Conservation (phyloP, 2,113 vertebrate genomes). For the Anser brachyrhynchus region DNA sequence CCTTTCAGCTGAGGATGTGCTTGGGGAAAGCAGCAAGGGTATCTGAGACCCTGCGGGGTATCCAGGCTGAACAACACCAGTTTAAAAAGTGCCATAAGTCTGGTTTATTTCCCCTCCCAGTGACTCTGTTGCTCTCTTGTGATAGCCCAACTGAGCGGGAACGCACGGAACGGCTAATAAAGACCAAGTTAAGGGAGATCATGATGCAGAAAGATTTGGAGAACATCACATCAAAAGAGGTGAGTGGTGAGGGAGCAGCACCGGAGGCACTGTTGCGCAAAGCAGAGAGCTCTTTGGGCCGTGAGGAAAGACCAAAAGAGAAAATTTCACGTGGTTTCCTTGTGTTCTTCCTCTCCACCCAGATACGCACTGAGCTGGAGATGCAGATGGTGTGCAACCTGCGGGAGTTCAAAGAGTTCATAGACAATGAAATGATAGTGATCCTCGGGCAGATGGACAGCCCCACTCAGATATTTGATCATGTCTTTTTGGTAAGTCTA, state of each 20-base stretch:
- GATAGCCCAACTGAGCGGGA: constrained; percentile 94
- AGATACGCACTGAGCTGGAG: constrained; percentile 97
- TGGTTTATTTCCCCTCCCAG: not conserved
- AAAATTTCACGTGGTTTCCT: not conserved
- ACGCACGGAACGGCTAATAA: constrained; percentile 93
- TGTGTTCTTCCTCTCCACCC: not conserved
- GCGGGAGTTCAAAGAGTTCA: constrained; percentile 96
- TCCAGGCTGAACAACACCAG: not conserved
- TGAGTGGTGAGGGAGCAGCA: constrained; percentile 57
- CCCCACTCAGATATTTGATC: constrained; percentile 96
- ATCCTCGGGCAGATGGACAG: constrained; percentile 99
- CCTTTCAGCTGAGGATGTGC: not conserved
- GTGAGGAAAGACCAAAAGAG: not conserved
- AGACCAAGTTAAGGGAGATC: constrained; percentile 92
- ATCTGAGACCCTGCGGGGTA: not conserved
- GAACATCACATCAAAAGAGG: constrained; percentile 97
- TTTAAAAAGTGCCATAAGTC: not conserved
- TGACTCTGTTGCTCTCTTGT: constrained; percentile 44
- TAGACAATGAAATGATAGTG: constrained; percentile 98
- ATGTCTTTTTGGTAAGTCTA: constrained; percentile 91
- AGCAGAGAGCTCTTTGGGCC: not conserved
- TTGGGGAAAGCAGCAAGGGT: not conserved
- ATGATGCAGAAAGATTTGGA: constrained; percentile 99
- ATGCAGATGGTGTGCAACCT: constrained; percentile 99
- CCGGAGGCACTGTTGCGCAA: not conserved